Evolutionary conservation across 1,140 invertebrate genomes (phyloP).

Genomic region (Mactra quadrangularis): DNA sequence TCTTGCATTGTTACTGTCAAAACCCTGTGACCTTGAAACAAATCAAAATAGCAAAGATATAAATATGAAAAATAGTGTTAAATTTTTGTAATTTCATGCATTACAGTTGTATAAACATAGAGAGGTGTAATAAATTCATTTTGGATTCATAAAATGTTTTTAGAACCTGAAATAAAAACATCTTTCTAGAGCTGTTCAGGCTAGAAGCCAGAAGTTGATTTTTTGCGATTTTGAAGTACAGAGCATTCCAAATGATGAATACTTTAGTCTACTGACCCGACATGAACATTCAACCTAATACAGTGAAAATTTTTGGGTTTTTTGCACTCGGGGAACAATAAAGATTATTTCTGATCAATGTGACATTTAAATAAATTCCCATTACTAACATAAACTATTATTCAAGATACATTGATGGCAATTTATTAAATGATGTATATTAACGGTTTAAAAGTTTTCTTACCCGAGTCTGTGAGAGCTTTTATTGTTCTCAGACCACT

Average conservation of each 20-base stretch:
- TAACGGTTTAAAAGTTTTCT: no score
- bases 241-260: no score
- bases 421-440: no score
- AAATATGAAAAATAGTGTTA: background rate
- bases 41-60: background rate
- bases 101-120: background rate
- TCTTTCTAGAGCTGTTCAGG: background rate
- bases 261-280: no score
- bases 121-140: background rate
- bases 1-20: slow-evolving; percentile 41
- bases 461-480: background rate
- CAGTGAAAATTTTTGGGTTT: background rate
- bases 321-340: background rate
- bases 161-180: background rate
- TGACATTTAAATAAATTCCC: background rate
- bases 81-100: background rate
- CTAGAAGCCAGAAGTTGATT: background rate
- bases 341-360: background rate
- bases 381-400: background rate
- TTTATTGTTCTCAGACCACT: background rate
- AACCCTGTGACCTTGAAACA: slow-evolving; percentile 26
- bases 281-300: background rate
- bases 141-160: background rate
- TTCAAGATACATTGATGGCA: background rate
- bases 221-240: no score